Base-by-base conservation (phyloP, 2,888 invertebrate genomes). In the Chironomus tentans region DNA sequence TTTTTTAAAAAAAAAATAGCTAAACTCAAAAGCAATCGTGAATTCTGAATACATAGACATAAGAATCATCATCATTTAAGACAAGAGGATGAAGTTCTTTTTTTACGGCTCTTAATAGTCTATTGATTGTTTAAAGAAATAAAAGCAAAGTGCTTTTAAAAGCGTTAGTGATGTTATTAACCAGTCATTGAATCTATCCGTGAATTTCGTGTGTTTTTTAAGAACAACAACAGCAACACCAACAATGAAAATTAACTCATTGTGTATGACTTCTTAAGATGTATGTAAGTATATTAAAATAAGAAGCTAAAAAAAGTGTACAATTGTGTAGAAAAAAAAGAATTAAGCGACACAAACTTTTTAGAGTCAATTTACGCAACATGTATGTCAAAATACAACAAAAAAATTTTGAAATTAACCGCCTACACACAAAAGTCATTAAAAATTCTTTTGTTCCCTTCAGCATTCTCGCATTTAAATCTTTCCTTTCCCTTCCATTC, bases 381-480 rank as follows among this genome's bases (percentile, higher is more conserved):
- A 38, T 38, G 38, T 38, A 38, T 38, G 38, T 38, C 38, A 38
- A 38, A 38, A 38, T 38, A 38, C 38, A 38, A 38, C 38, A 38
- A 38, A 38, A 38, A 38, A 38, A 5, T 1, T 10, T 5, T 15
- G 1, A 56, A n/a, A 65, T 13, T 18, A 22, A 22, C 65, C 65
- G 18, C 65, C 65, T 65, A 65, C 65, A 21, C 24, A 10, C 21
- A 65, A 65, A 62, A 65, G 21, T 65, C 65, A 65, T 65, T 65
- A 22, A 65, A 56, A 65, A 65, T 65, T 65, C 65, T 65, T 65
- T 24, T 65, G 65, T 65, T 65, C 65, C 65, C 65, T 21, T 65
- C 13, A 18, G n/a, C 18, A 22, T 65, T 65, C 22, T 24, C 65
- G 65, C 65, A 65, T 65, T 65, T 22, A 65, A 65, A 24, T 65